Percentiles rank a stretch among this genome's conserved stretches.
phyloP scores from a whole-genome alignment of 2,888 invertebrate species.

The Nematopogon swammerdamellus region DNA sequence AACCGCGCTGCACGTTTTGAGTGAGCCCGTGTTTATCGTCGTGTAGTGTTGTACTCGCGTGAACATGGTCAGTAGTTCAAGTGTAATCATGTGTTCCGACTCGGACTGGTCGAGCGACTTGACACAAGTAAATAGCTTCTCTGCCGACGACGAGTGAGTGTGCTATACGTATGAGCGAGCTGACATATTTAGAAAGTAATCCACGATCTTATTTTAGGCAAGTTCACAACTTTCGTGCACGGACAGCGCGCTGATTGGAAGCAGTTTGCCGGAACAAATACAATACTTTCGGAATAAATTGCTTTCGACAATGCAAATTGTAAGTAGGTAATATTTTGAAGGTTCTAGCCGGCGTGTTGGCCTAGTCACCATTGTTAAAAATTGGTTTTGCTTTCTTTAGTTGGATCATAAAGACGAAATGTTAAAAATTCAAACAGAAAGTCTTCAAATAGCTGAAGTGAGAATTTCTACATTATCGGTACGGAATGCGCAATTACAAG shows the following conservation, averaged over 20 bases:
- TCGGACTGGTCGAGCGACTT: not conserved
- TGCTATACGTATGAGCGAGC: too few relatives aligned
- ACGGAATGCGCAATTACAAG: not conserved
- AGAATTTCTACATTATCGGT: constrained; percentile 24
- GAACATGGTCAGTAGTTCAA: not conserved
- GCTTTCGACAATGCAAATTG: constrained; percentile 30
- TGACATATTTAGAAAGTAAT: not conserved
- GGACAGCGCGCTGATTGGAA: not conserved
- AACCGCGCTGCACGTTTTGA: not conserved
- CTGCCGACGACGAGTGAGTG: too few relatives aligned
- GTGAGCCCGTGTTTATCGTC: not conserved
- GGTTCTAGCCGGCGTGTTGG: too few relatives aligned
- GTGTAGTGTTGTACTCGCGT: not conserved
- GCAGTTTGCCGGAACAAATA: not conserved
- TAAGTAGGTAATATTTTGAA: constrained; percentile 18
- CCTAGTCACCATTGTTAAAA: too few relatives aligned
- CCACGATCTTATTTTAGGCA: not conserved
- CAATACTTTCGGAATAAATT: constrained; percentile 28
- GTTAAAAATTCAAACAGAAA: constrained; percentile 33
- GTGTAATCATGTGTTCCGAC: not conserved
- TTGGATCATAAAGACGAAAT: constrained; percentile 41
- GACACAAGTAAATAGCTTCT: not conserved
- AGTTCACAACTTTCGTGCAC: not conserved
- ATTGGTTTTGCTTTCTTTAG: too few relatives aligned
- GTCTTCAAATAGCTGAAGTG: constrained; percentile 32